Evolutionary conservation across 2,113 vertebrate species (phyloP).

Genomic region (Dromaius novaehollandiae): DNA sequence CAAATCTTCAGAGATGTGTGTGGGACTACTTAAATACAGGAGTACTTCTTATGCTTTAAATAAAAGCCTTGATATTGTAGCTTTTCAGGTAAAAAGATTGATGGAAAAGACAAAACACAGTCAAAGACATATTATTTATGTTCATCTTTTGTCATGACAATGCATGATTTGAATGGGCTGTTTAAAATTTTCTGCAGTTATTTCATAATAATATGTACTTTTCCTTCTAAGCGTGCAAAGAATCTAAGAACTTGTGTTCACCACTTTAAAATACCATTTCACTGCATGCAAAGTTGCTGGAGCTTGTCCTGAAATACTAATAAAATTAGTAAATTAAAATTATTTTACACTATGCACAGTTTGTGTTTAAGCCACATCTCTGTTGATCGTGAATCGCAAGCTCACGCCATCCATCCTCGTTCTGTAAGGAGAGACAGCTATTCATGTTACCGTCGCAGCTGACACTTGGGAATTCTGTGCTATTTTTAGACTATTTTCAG

Average conservation of each 20-base stretch:
- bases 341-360: not conserved
- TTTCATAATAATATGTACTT: conserved; percentile 26
- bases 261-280: not conserved
- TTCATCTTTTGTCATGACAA: conserved; percentile 2
- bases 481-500: conserved; percentile 63
- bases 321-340: not conserved
- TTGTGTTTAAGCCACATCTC: not conserved
- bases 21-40: not conserved
- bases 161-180: conserved; percentile 7
- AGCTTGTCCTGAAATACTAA: not conserved
- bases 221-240: not conserved
- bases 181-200: not conserved
- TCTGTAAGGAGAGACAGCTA: conserved; percentile 58
- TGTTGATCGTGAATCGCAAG: not conserved
- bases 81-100: conserved; percentile 8
- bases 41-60: not conserved
- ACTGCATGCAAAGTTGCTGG: not conserved
- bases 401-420: conserved; percentile 9
- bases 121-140: conserved; percentile 1
- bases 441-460: conserved; percentile 43
- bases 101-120: conserved; percentile 47
- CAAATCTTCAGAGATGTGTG: not conserved
- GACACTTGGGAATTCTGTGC: conserved; percentile 52
- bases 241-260: not conserved
- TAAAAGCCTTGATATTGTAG: not conserved